Conservation (phyloP, 2,797 vertebrate genomes). For the Coregonus ussuriensis region DNA sequence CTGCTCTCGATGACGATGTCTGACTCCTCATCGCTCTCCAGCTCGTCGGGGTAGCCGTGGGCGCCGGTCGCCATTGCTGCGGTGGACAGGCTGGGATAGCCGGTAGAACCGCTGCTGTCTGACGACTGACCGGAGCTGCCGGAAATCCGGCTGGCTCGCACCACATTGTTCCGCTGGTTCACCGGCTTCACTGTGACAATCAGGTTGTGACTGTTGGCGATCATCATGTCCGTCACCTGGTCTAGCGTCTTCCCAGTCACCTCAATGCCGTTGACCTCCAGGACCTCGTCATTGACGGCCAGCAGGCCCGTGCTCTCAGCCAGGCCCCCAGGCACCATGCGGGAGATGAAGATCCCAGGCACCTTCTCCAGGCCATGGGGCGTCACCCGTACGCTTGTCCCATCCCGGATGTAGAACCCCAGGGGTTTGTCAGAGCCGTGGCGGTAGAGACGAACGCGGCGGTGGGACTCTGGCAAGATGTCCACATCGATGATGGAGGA, state of each 20-base stretch:
- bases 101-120: conserved; percentile 87
- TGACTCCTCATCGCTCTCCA: conserved; percentile 94
- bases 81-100: conserved; percentile 82
- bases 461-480: conserved; percentile 94
- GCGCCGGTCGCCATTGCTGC: conserved; percentile 51
- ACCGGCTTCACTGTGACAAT: conserved; percentile 97
- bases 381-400: conserved; percentile 92
- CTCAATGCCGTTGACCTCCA: conserved; percentile 98
- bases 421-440: conserved; percentile 94
- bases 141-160: conserved; percentile 87
- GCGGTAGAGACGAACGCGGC: conserved; percentile 90
- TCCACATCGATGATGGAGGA: conserved; percentile 99
- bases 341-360: conserved; percentile 96
- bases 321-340: conserved; percentile 93
- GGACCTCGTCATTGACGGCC: conserved; percentile 95
- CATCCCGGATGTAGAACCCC: conserved; percentile 97
- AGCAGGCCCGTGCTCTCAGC: conserved; percentile 95
- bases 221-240: conserved; percentile 99
- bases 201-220: conserved; percentile 98
- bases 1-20: conserved; percentile 95
- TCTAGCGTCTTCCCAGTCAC: conserved; percentile 96
- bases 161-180: conserved; percentile 97
- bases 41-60: conserved; percentile 87
- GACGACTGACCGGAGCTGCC: conserved; percentile 91
- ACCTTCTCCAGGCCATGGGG: conserved; percentile 97